Percentiles rank a stretch among this genome's conserved stretches.
These are phyloP conservation scores for Epistrophe grossulariae DNA, from an alignment of 2,888 invertebrate species.

Conservation along the genomic window DNA sequence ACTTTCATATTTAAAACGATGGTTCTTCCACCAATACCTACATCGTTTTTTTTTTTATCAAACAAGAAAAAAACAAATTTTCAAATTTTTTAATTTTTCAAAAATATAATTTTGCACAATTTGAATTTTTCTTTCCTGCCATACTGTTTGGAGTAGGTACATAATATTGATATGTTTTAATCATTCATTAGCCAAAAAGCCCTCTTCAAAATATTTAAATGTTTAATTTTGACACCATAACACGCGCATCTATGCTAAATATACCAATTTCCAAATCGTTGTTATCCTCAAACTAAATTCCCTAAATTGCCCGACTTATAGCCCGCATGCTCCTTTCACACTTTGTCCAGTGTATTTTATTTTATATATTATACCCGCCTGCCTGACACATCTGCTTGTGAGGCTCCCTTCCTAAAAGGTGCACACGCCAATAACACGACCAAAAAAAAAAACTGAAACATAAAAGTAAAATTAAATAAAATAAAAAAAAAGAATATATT, in stretches of 20 bases:
- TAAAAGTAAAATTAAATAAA: conserved; percentile 3
- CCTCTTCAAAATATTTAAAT: conserved; percentile 34
- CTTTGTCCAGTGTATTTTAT: conserved; percentile 7
- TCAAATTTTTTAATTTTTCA: no score
- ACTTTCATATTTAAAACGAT: no score
- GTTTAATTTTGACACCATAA: conserved; percentile 61
- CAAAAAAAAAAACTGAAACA: conserved; percentile 1
- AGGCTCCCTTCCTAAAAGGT: conserved; percentile 32
- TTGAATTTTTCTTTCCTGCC: neutral
- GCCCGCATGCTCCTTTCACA: conserved; percentile 23
- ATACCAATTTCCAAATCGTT: conserved; percentile 30
- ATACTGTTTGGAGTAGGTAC: neutral
- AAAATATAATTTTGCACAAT: no score
- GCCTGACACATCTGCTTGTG: conserved; percentile 50
- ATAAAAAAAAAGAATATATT: conserved; percentile 3
- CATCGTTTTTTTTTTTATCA: no score
- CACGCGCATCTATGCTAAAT: conserved; percentile 71
- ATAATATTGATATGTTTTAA: neutral
- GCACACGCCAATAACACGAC: conserved; percentile 28
- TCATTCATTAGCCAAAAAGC: conserved; percentile 35
- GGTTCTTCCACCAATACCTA: no score
- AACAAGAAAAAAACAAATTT: no score
- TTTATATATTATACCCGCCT: neutral
- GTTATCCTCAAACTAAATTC: conserved; percentile 18
- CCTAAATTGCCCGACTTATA: conserved; percentile 22